Evolutionary conservation across 2,113 vertebrate genomes (phyloP), one percentile per base, ranked within the genome.

Genomic region (Syrrhaptes paradoxus): DNA sequence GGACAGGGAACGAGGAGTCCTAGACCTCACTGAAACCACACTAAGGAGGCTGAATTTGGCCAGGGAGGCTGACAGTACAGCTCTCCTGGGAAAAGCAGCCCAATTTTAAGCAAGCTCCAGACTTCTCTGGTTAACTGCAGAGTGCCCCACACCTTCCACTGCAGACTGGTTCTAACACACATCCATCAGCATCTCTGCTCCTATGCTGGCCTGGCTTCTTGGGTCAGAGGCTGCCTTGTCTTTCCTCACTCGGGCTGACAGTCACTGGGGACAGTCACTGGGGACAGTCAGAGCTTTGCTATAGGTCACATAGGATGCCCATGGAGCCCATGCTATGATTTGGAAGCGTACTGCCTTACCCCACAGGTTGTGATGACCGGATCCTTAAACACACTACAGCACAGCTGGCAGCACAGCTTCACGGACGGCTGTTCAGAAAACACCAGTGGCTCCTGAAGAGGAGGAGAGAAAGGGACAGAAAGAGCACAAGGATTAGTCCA

Each of bases 331-430:
- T 1, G 0, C 26, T 49, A 3, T 16, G 22, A 34, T 16, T 4
- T 73, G 87, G 52, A 73, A 43, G 62, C 70, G 59, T 1, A 28
- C 11, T 31, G 89, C 94, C 99, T 98, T 96, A 99, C 99, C 98
- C 99, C 99, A 84, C 99, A 99, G 11, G 99, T 99, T 73, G 99
- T 99, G 98, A 99, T 99, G 97, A 99, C 99, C 0, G 99, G 99
- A 96, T 99, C 99, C 97, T 99, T 99, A 95, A 99, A 99, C 55
- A 99, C 99, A 2, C 98, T 98, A 90, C 99, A 99, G 97, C 99
- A 99, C 66, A 99, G 98, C 94, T 99, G 99, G 93, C 99, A 99
- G 96, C 99, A 99, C 68, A 99, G 98, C 95, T 99, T 99, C 48
- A 99, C 99, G 0, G 99, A 99, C 0, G 99, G 99, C 96, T 99